Conservation (phyloP, 2,888 invertebrate genomes). For the Odontocolon sp. region DNA sequence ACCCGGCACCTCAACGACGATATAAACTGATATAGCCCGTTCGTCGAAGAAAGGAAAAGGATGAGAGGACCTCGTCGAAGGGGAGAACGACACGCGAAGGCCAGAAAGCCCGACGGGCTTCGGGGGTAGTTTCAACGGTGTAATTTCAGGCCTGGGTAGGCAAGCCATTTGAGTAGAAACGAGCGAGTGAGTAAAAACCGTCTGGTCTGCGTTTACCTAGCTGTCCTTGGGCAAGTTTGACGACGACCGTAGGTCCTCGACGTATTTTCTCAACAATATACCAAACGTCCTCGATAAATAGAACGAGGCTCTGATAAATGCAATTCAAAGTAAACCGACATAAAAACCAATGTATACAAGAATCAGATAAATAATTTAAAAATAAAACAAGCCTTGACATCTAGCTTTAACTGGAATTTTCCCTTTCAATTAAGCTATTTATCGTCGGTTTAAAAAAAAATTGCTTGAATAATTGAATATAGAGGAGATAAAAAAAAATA, state of each 20-base stretch:
- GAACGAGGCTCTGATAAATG: constrained; percentile 11
- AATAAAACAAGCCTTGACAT: background rate
- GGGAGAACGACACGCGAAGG: constrained; percentile 22
- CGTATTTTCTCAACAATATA: constrained; percentile 10
- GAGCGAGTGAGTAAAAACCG: constrained; percentile 26
- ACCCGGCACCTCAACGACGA: constrained; percentile 23
- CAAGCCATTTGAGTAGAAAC: constrained; percentile 47
- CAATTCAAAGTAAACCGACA: constrained; percentile 9
- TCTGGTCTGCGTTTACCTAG: constrained; percentile 8
- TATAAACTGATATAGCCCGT: constrained; percentile 31
- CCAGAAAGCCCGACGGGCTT: constrained; percentile 20
- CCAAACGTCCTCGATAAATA: constrained; percentile 22
- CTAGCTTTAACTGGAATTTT: background rate
- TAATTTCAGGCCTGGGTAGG: constrained; percentile 60
- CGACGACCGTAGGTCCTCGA: constrained; percentile 16
- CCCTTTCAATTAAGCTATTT: background rate
- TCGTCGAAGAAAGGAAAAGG: background rate
- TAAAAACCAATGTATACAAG: background rate
- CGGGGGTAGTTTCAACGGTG: constrained; percentile 40
- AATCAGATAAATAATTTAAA: background rate
- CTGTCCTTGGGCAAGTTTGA: constrained; percentile 34
- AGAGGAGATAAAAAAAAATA: background rate
- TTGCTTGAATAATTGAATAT: background rate
- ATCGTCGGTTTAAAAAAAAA: background rate
- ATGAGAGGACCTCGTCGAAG: background rate